These are phyloP conservation scores for Sesamia inferens DNA, from an alignment of 2,888 invertebrate genomes.

Conservation along the genomic window DNA sequence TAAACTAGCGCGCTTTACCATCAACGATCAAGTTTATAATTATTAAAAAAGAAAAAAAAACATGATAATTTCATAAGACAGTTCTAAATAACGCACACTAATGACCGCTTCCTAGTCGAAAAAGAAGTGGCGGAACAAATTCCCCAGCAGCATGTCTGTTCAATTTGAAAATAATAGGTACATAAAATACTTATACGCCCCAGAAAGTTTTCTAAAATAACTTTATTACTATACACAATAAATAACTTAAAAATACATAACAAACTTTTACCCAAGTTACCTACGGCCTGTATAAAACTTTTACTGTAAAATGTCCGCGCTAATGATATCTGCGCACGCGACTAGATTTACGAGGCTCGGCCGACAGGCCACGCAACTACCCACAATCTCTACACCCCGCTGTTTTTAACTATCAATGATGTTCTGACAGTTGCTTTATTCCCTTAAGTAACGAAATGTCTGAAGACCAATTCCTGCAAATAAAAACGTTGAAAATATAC, in stretches of 20 bases:
- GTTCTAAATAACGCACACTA: no score
- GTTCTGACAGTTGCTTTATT: background rate
- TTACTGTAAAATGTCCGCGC: constrained; percentile 34
- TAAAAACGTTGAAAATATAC: background rate
- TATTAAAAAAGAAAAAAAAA: no score
- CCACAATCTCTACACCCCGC: constrained; percentile 39
- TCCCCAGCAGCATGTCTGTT: no score
- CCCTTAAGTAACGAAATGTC: background rate
- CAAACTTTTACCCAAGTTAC: background rate
- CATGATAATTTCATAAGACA: no score
- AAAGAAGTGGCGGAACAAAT: no score
- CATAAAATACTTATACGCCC: background rate
- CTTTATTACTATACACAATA: background rate
- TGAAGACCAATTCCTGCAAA: background rate
- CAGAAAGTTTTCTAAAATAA: background rate
- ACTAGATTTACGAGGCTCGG: constrained; percentile 34
- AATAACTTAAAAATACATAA: constrained; percentile 13
- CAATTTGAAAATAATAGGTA: no score
- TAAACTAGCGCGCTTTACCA: no score
- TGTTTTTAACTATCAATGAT: constrained; percentile 19
- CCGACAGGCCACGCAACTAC: constrained; percentile 9
- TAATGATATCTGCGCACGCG: constrained; percentile 46
- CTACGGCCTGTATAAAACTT: constrained; percentile 35
- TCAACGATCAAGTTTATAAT: no score
- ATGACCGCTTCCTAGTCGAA: no score